Conservation (phyloP, 1,140 invertebrate genomes). For the Venustaconcha ellipsiformis region DNA sequence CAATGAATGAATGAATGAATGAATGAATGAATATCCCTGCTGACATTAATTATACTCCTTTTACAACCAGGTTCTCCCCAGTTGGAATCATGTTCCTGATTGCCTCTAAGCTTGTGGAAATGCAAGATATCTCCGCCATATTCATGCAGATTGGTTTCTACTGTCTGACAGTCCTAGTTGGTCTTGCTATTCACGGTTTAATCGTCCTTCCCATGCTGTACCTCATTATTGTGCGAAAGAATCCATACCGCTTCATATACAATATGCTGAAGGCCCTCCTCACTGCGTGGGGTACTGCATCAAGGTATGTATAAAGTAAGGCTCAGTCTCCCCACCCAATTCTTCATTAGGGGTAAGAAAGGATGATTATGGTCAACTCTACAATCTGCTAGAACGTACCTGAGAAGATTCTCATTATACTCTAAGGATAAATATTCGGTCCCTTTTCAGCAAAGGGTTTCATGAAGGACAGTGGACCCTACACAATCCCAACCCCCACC, state of each 20-base stretch:
- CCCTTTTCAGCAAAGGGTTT: too few species aligned
- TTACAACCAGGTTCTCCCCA: constrained; percentile 81
- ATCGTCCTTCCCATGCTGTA: constrained; percentile 65
- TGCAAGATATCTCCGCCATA: constrained; percentile 74
- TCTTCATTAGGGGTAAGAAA: background rate
- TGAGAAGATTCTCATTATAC: background rate
- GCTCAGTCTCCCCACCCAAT: background rate
- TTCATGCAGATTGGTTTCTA: constrained; percentile 61
- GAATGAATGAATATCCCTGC: too few species aligned
- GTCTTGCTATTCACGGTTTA: constrained; percentile 63
- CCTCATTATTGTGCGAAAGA: constrained; percentile 59
- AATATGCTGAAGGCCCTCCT: constrained; percentile 62
- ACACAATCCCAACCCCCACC: too few species aligned
- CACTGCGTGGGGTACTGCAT: constrained; percentile 67
- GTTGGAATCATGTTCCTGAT: constrained; percentile 92
- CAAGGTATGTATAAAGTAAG: constrained; percentile 56
- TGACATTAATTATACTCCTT: background rate
- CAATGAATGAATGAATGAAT: constrained; percentile 19
- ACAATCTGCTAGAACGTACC: background rate
- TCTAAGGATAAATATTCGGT: background rate
- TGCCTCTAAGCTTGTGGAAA: constrained; percentile 88
- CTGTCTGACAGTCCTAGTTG: constrained; percentile 61
- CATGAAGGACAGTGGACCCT: too few species aligned
- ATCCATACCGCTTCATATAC: constrained; percentile 57
- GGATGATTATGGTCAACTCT: background rate